These are phyloP conservation scores for Tragelaphus buxtoni DNA, from an alignment of 2,113 vertebrate genomes.

Conservation along the genomic window DNA sequence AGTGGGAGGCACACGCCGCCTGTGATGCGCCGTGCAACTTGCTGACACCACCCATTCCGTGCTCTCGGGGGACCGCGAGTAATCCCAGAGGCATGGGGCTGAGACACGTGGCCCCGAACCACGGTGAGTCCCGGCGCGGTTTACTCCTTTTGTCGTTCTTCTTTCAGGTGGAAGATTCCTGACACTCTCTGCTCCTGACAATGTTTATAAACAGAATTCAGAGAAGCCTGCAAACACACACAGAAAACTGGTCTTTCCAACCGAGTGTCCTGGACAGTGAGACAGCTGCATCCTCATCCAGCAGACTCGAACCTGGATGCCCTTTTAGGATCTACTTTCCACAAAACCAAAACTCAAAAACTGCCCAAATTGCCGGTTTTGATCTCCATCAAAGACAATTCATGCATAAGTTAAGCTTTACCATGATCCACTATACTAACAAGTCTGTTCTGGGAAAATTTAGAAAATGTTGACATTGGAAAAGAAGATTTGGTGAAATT, in stretches of 20 bases:
- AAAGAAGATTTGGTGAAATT: background rate
- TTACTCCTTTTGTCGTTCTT: slow-evolving; percentile 37
- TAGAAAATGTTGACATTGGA: background rate
- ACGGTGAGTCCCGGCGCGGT: background rate
- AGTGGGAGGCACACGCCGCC: background rate
- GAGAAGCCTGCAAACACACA: background rate
- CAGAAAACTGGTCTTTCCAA: background rate
- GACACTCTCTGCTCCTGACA: background rate
- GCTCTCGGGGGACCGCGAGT: background rate
- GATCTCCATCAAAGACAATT: slow-evolving; percentile 38
- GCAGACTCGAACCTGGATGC: background rate
- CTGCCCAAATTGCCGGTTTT: background rate
- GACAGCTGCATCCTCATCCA: background rate
- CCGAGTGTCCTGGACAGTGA: background rate
- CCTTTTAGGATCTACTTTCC: background rate
- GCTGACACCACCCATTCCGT: background rate
- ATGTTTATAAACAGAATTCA: slow-evolving; percentile 22
- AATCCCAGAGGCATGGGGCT: background rate
- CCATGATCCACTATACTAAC: background rate
- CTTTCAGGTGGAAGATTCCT: slow-evolving; percentile 40
- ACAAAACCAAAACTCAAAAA: slow-evolving; percentile 21
- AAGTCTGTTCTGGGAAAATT: background rate
- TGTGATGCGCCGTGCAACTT: background rate
- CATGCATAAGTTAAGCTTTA: background rate
- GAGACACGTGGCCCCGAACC: background rate